Base-by-base conservation (phyloP, 1,140 invertebrate genomes). In the Coenobita brevimanus region DNA sequence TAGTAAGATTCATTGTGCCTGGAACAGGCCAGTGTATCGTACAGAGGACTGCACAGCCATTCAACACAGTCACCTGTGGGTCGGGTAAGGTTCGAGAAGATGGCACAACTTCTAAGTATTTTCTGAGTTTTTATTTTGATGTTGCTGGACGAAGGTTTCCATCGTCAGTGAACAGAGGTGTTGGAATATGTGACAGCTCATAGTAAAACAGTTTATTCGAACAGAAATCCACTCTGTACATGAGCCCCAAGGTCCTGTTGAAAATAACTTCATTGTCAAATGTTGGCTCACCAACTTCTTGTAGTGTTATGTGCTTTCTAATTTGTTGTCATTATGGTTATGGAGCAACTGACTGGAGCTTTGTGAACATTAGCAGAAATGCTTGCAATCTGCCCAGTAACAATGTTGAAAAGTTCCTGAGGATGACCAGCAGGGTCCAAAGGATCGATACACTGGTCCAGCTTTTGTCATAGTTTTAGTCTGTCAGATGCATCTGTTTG, bases 11-110 rank as follows among this genome's bases (percentile, higher is more conserved):
- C n/a, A n/a, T n/a, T n/a, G n/a, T n/a, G n/a, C n/a, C n/a, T n/a
- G n/a, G n/a, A n/a, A n/a, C n/a, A n/a, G n/a, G n/a, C n/a, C n/a
- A n/a, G n/a, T n/a, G n/a, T n/a, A n/a, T n/a, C n/a, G n/a, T 10
- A 21, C 75, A 17, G 41, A 78, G 75, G 8, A 78, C 41, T 17
- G 75, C 75, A 78, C 75, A 21, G 30, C 75, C 75, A 78, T 78
- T 38, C 17, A 78, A 38, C 75, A 78, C 75, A 41, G 41, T 38
- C 38, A 36, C 43, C 33, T 78, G 27, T 41, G 75, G 36, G 33
- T 71, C 27, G 10, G n/a, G n/a, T 33, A 27, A 13, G 10, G 27
- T 71, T n/a, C 67, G 67, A 71, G 67, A 71, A 13, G 67, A 71
- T 33, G 10, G 67, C 27, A 13, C 67, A 71, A 71, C 67, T 71